These are phyloP conservation scores for Anthoscopus minutus DNA, from an alignment of 2,113 vertebrate species.

Conservation along the genomic window DNA sequence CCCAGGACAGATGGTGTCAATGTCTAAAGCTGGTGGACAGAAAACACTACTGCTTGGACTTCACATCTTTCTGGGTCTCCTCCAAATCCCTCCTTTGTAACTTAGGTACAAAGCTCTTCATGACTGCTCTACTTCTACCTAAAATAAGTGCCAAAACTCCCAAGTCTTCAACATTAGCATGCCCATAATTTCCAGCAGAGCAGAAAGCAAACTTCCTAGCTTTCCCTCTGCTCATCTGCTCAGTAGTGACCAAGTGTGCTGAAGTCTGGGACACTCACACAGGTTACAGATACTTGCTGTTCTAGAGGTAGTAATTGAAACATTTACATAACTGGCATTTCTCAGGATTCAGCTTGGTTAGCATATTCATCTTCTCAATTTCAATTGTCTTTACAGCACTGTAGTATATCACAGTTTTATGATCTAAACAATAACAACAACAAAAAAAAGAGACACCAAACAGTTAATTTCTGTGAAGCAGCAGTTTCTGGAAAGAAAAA, in stretches of 20 bases:
- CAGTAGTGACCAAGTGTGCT: rapidly evolving
- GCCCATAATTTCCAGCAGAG: neutral
- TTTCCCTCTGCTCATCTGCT: neutral
- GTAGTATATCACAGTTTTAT: neutral
- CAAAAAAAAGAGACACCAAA: neutral
- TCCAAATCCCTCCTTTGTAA: neutral
- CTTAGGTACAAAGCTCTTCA: neutral
- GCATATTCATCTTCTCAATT: neutral
- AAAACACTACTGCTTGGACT: neutral
- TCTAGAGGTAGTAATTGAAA: neutral
- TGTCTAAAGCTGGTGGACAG: neutral
- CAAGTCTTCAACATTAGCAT: neutral
- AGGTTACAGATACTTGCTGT: neutral
- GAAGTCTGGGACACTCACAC: neutral
- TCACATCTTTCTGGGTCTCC: neutral
- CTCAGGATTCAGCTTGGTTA: neutral
- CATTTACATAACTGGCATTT: neutral
- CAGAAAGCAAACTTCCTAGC: neutral
- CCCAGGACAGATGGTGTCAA: neutral
- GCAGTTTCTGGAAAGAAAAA: conserved; percentile 7
- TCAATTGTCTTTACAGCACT: neutral
- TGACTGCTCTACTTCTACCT: neutral
- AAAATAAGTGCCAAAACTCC: neutral
- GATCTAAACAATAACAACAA: neutral
- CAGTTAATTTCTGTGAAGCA: conserved; percentile 3